Evolutionary conservation across 2,888 invertebrate genomes (phyloP).

Genomic region (Drosophila tanythrix): DNA sequence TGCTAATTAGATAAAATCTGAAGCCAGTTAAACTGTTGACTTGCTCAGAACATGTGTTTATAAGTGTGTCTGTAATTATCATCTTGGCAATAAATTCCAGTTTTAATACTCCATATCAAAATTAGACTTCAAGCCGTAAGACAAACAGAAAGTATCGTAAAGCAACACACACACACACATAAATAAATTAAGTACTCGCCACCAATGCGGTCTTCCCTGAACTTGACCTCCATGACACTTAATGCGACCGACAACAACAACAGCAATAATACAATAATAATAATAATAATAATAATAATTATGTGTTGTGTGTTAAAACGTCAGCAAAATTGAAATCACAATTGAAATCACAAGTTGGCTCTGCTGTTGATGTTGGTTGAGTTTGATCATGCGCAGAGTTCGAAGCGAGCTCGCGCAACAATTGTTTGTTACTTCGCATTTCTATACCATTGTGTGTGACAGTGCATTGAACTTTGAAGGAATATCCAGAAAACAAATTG

Average conservation of each 20-base stretch:
- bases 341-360: not conserved
- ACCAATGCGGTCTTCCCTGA: constrained; percentile 66
- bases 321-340: constrained; percentile 22
- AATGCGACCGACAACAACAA: constrained; percentile 19
- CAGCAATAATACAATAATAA: not conserved
- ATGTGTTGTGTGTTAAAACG: constrained; percentile 25
- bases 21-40: not conserved
- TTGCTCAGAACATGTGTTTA: not conserved
- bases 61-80: constrained; percentile 19
- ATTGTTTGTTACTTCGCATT: not conserved
- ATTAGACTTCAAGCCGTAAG: constrained; percentile 5
- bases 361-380: not conserved
- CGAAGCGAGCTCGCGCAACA: constrained; percentile 10
- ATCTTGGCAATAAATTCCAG: not conserved
- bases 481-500: not conserved
- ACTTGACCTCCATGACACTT: constrained; percentile 70
- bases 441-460: not conserved
- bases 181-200: constrained; percentile 13
- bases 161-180: not conserved
- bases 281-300: not conserved
- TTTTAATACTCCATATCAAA: constrained; percentile 7
- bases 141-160: not conserved
- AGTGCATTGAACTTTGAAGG: no score
- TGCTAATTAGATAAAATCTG: not conserved
- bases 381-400: constrained; percentile 34